Evolutionary conservation across 1,140 invertebrate species (phyloP).

Genomic region (Drosophila varians): DNA sequence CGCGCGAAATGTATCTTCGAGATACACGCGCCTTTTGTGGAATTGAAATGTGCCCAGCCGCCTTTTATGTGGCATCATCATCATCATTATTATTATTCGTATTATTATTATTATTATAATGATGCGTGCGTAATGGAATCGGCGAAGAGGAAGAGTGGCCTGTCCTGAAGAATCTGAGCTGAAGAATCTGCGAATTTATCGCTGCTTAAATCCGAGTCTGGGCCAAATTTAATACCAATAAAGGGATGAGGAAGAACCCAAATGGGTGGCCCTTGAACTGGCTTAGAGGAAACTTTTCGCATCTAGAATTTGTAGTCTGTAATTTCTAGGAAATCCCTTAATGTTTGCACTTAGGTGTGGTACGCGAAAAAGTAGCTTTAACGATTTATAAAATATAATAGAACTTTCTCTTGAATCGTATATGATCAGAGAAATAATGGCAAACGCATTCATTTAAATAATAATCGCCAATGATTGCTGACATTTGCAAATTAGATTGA

Average conservation of each 20-base stretch:
- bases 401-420: neutral
- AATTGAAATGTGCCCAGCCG: constrained; percentile 70
- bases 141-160: constrained; percentile 1
- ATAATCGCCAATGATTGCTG: neutral
- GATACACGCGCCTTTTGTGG: constrained; percentile 72
- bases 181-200: constrained; percentile 53
- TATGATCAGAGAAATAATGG: neutral
- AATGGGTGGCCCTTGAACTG: neutral
- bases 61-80: constrained; percentile 73
- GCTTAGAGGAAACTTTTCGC: neutral
- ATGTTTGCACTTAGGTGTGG: neutral
- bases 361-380: neutral
- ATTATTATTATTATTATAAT: constrained; percentile 42
- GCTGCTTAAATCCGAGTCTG: constrained; percentile 30
- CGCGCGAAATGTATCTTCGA: constrained; percentile 73
- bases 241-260: constrained; percentile 33
- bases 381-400: too few species aligned
- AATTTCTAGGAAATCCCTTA: neutral
- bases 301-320: neutral
- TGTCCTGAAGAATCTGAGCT: constrained; percentile 31
- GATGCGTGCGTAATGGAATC: constrained; percentile 54
- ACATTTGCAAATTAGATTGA: neutral
- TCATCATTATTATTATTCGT: constrained; percentile 25
- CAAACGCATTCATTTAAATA: neutral
- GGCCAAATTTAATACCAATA: constrained; percentile 42